A percentile compares a stretch with the other conserved stretches of the same genome.
phyloP scores from a whole-genome alignment of 2,888 invertebrate species.

The Lissonota sp. region DNA sequence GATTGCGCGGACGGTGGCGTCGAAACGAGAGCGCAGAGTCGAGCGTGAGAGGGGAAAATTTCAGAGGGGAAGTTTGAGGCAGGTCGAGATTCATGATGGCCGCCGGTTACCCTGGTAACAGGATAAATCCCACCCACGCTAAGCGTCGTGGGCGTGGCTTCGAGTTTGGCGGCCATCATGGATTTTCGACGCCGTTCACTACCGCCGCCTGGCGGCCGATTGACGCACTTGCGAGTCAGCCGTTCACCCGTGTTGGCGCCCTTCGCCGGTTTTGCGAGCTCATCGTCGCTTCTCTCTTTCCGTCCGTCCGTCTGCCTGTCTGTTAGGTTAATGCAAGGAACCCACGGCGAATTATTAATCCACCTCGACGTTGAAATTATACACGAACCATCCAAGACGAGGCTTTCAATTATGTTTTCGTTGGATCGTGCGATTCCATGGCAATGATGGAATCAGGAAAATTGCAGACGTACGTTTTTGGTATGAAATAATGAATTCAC shows the following conservation, averaged over 20 bases:
- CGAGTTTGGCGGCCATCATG: slow-evolving; percentile 77
- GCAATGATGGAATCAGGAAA: no score
- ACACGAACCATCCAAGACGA: no score
- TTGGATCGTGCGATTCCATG: no score
- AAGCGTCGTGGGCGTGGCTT: slow-evolving; percentile 75
- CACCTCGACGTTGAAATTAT: not conserved
- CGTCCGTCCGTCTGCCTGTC: not conserved
- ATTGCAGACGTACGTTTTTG: no score
- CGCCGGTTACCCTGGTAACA: slow-evolving; percentile 77
- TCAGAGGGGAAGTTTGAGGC: slow-evolving; percentile 75
- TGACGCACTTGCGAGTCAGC: slow-evolving; percentile 15
- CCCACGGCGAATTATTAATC: not conserved
- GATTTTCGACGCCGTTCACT: slow-evolving; percentile 73
- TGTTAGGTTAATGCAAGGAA: no score
- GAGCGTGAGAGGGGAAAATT: slow-evolving; percentile 27
- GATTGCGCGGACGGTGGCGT: not conserved
- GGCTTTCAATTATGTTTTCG: no score
- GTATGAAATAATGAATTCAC: no score
- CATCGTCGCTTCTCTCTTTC: not conserved
- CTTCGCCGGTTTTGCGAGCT: slow-evolving; percentile 23
- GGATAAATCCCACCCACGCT: slow-evolving; percentile 58
- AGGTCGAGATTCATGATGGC: slow-evolving; percentile 80
- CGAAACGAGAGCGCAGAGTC: slow-evolving; percentile 12
- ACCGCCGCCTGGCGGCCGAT: slow-evolving; percentile 74
- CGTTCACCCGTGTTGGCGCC: not conserved